These are phyloP conservation scores for Aleiodes alternator DNA, from an alignment of 2,888 invertebrate genomes.

Conservation along the genomic window DNA sequence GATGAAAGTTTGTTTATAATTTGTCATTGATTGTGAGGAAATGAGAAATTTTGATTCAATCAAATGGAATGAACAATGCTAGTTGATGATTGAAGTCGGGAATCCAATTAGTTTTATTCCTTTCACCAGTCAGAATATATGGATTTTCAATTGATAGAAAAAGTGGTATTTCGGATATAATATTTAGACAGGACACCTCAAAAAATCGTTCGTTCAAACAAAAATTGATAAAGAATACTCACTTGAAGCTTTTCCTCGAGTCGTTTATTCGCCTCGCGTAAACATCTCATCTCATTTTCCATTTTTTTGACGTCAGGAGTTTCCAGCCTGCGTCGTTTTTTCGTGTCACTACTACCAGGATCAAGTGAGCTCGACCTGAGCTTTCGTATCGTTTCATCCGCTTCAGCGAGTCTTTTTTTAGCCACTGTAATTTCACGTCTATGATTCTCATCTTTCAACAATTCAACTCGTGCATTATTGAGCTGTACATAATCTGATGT, in stretches of 20 bases:
- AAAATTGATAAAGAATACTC: constrained; percentile 55
- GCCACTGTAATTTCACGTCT: constrained; percentile 61
- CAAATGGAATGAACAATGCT: no score
- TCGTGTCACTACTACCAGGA: constrained; percentile 37
- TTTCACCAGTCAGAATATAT: neutral
- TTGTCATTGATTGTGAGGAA: no score
- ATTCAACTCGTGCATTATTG: constrained; percentile 57
- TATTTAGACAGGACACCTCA: no score
- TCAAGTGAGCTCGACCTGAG: constrained; percentile 56
- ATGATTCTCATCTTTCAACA: constrained; percentile 63
- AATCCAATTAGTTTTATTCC: no score
- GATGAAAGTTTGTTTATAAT: no score
- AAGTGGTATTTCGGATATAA: no score
- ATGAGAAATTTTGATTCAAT: no score
- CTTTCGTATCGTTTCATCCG: constrained; percentile 63
- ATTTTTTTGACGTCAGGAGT: constrained; percentile 75
- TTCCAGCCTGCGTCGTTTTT: constrained; percentile 47
- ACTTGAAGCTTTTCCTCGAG: constrained; percentile 84
- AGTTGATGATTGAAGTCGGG: no score
- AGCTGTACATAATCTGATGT: constrained; percentile 45
- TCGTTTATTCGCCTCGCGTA: constrained; percentile 80
- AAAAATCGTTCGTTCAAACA: no score
- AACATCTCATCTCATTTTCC: constrained; percentile 79
- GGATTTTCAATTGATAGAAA: no score
- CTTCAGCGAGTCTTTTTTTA: constrained; percentile 65